Conservation (phyloP, 2,888 invertebrate genomes). For the Dorcus hopei region DNA sequence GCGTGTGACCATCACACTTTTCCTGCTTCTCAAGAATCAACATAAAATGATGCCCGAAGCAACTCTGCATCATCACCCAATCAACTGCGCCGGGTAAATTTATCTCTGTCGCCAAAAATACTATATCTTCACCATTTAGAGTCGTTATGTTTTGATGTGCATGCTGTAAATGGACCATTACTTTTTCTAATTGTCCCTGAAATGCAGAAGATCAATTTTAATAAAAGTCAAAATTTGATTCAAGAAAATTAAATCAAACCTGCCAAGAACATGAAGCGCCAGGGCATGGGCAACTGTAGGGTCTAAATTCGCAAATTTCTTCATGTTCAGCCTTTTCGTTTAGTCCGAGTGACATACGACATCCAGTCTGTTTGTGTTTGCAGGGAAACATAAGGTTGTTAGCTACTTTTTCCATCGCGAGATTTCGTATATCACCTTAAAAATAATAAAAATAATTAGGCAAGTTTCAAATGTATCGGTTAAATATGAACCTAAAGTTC, state of each 20-base stretch:
- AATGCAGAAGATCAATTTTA: not conserved
- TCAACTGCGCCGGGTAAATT: conserved; percentile 98
- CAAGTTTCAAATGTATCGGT: not conserved
- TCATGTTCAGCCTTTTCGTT: conserved; percentile 99
- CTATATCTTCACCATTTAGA: conserved; percentile 97
- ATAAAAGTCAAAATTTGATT: not conserved
- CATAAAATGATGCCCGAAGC: conserved; percentile 99
- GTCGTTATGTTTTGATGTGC: conserved; percentile 98
- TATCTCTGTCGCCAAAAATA: conserved; percentile 98
- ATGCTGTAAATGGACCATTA: conserved; percentile 97
- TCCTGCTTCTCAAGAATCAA: conserved; percentile 98
- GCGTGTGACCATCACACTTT: conserved; percentile 94
- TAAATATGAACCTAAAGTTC: conserved; percentile 68
- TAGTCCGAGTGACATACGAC: conserved; percentile 85
- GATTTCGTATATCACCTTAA: conserved; percentile 89
- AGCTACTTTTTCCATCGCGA: conserved; percentile 99
- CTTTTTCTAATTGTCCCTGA: conserved; percentile 88
- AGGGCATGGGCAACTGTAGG: conserved; percentile 99
- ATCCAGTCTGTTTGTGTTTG: conserved; percentile 95
- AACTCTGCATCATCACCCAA: conserved; percentile 99
- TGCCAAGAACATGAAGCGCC: conserved; percentile 99
- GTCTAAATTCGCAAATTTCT: conserved; percentile 96
- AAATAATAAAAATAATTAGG: conserved; percentile 4
- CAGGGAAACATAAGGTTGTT: conserved; percentile 98
- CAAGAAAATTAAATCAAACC: conserved; percentile 25